phyloP scores from a whole-genome alignment of 2,797 vertebrate species.

The Poecilia wingei region DNA sequence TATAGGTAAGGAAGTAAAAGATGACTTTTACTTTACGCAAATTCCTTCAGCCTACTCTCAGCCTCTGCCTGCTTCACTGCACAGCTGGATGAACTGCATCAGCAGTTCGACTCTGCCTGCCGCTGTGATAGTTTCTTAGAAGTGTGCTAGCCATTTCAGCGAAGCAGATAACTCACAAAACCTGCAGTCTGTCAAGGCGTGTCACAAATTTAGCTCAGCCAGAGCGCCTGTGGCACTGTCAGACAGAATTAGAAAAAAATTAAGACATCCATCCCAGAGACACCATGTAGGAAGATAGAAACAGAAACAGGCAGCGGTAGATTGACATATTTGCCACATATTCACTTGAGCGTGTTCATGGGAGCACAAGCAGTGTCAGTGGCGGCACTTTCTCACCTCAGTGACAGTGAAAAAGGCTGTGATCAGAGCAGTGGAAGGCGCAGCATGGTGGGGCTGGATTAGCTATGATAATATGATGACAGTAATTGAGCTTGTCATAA shows the following conservation, averaged over 20 bases:
- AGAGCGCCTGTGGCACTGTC: constrained; percentile 78
- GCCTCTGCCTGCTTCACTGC: constrained; percentile 34
- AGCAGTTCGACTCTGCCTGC: constrained; percentile 36
- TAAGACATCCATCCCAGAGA: constrained; percentile 79
- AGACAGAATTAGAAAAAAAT: constrained; percentile 83
- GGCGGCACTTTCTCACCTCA: constrained; percentile 77
- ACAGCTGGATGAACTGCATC: constrained; percentile 29
- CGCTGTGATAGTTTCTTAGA: constrained; percentile 45
- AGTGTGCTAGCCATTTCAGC: constrained; percentile 62
- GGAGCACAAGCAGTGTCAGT: constrained; percentile 60
- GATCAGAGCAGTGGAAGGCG: constrained; percentile 71
- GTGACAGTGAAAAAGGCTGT: constrained; percentile 73
- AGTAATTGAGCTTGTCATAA: constrained; percentile 85
- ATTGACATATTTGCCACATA: constrained; percentile 76
- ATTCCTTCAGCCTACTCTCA: constrained; percentile 19
- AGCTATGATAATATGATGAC: constrained; percentile 84
- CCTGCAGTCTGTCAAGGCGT: constrained; percentile 71
- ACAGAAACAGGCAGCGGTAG: constrained; percentile 58
- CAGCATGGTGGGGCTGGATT: constrained; percentile 76
- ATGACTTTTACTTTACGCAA: constrained; percentile 22
- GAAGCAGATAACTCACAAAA: constrained; percentile 65
- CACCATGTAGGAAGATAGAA: constrained; percentile 62
- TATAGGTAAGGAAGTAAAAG: constrained; percentile 21
- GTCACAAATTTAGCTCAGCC: constrained; percentile 72
- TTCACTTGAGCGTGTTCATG: constrained; percentile 76